phyloP scores from a whole-genome alignment of 1,140 invertebrate species.

The Anthonomus grandis region DNA sequence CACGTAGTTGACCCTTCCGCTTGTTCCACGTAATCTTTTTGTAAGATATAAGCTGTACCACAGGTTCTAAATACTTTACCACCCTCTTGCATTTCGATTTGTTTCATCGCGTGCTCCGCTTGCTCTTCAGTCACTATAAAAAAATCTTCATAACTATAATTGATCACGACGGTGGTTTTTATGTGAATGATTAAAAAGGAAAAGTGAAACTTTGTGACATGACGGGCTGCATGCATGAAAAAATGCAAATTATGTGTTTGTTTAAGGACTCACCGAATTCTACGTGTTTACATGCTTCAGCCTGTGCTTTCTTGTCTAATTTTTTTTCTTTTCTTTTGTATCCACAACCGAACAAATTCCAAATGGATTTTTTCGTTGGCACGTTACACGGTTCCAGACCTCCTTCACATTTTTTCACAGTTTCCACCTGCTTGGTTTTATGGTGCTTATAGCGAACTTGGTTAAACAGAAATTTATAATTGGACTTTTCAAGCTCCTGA shows the following conservation, averaged over 20 bases:
- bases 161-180: too few species aligned
- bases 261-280: conserved; percentile 5
- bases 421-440: not conserved
- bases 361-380: conserved; percentile 9
- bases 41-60: conserved; percentile 40
- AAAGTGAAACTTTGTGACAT: too few species aligned
- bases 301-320: not conserved
- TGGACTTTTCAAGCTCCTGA: too few species aligned
- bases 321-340: not conserved
- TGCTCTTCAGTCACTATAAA: conserved; percentile 18
- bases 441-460: not conserved
- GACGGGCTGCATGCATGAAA: too few species aligned
- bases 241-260: too few species aligned
- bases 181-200: too few species aligned
- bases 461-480: not conserved
- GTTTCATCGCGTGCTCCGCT: conserved; percentile 1
- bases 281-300: not conserved
- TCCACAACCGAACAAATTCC: conserved; percentile 2
- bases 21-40: conserved; percentile 30
- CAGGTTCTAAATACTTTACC: conserved; percentile 40
- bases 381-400: conserved; percentile 2
- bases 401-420: conserved; percentile 1
- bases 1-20: not conserved
- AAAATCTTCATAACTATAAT: too few species aligned
- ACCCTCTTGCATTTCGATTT: conserved; percentile 21